A percentile compares a stretch with the other conserved stretches of the same genome.
These are phyloP conservation scores for Melitaea cinxia DNA, from an alignment of 1,140 invertebrate species.

Conservation along the genomic window DNA sequence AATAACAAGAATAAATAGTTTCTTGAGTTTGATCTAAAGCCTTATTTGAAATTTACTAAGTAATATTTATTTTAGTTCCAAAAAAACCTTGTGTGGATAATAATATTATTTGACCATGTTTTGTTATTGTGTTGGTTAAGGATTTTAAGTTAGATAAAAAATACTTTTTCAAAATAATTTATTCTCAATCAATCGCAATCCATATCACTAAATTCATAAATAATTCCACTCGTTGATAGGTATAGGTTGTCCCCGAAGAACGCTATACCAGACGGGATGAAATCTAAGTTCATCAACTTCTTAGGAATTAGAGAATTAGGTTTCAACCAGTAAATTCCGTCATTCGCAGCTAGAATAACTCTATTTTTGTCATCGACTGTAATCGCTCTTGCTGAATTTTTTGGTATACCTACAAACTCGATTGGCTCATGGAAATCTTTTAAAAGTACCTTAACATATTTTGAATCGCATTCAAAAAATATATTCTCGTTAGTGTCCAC, in stretches of 20 bases:
- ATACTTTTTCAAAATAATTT: neutral
- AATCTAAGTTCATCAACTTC: conserved; percentile 72
- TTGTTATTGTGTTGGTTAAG: no score
- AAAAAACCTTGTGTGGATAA: no score
- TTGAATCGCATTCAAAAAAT: conserved; percentile 73
- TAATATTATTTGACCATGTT: no score
- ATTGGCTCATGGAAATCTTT: conserved; percentile 72
- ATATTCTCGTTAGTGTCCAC: conserved; percentile 66
- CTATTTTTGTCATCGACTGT: conserved; percentile 51
- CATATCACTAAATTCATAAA: conserved; percentile 60
- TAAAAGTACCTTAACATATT: conserved; percentile 68
- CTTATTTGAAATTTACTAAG: no score
- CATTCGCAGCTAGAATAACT: conserved; percentile 67
- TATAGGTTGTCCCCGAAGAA: conserved; percentile 56
- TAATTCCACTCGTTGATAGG: conserved; percentile 59
- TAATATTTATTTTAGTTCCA: no score
- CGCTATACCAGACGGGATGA: conserved; percentile 60
- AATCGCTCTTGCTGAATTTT: conserved; percentile 64
- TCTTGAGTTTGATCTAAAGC: no score
- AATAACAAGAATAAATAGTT: no score
- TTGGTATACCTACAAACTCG: conserved; percentile 69
- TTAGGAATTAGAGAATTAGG: conserved; percentile 62
- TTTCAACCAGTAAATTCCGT: conserved; percentile 67
- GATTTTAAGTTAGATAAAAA: neutral
- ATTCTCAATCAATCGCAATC: conserved; percentile 24